These are phyloP conservation scores for Styela plicata DNA, from an alignment of 23 tunicate species.

Conservation along the genomic window DNA sequence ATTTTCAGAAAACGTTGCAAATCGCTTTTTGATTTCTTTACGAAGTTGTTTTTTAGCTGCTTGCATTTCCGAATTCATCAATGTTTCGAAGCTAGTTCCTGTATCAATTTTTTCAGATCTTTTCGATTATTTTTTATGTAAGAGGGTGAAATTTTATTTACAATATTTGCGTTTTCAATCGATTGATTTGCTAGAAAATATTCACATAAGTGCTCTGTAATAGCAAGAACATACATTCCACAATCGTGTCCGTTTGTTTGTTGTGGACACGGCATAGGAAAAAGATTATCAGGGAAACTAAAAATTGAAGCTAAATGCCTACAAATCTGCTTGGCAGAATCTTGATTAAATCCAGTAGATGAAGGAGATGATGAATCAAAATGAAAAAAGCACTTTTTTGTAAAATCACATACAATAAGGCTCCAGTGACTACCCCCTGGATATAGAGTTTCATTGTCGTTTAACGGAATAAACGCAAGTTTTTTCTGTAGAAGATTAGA, in stretches of 20 bases:
- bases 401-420: conserved; percentile 4
- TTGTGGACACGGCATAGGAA: conserved; percentile 1
- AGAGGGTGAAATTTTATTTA: background rate
- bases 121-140: background rate
- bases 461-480: conserved; percentile 38
- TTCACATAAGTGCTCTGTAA: background rate
- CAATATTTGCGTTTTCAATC: background rate
- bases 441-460: conserved; percentile 26
- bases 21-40: conserved; percentile 59
- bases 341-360: background rate
- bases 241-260: conserved; percentile 31
- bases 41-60: conserved; percentile 70
- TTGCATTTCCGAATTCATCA: too few relatives aligned
- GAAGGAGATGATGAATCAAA: conserved; percentile 23
- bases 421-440: conserved; percentile 63
- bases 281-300: background rate
- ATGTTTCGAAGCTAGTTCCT: background rate
- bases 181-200: background rate
- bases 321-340: background rate
- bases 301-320: background rate
- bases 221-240: conserved; percentile 15
- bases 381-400: conserved; percentile 3
- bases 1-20: conserved; percentile 26
- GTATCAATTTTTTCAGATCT: conserved; percentile 3
- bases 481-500: conserved; percentile 24